These are phyloP conservation scores for Nephrotoma guestfalica DNA, from an alignment of 2,888 invertebrate genomes.

Conservation along the genomic window DNA sequence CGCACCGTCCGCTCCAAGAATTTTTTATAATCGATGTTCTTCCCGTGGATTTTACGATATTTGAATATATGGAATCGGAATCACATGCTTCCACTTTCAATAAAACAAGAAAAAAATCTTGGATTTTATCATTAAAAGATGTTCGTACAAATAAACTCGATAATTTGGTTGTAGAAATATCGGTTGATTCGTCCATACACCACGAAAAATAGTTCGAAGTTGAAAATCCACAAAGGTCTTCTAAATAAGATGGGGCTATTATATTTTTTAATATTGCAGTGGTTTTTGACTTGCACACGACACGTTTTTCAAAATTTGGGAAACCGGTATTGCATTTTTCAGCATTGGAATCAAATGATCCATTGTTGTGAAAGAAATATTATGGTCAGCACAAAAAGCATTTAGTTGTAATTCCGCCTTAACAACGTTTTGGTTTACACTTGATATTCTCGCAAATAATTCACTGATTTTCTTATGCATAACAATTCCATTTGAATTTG, in stretches of 20 bases:
- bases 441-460: neutral
- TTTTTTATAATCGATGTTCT: no score
- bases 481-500: neutral
- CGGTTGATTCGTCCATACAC: conserved; percentile 19
- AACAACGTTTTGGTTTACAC: neutral
- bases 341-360: no score
- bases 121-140: no score
- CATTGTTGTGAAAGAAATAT: neutral
- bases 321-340: no score
- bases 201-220: neutral
- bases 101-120: no score
- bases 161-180: conserved; percentile 16
- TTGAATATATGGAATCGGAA: no score
- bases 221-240: neutral
- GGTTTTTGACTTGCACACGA: neutral
- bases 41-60: no score
- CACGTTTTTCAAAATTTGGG: no score
- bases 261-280: neutral
- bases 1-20: no score
- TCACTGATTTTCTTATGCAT: neutral
- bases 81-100: no score
- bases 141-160: conserved; percentile 16
- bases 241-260: neutral
- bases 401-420: neutral
- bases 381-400: neutral